A percentile compares a stretch with the other conserved stretches of the same genome.
phyloP scores from a whole-genome alignment of 2,797 vertebrate species.

The Eulemur mongoz region DNA sequence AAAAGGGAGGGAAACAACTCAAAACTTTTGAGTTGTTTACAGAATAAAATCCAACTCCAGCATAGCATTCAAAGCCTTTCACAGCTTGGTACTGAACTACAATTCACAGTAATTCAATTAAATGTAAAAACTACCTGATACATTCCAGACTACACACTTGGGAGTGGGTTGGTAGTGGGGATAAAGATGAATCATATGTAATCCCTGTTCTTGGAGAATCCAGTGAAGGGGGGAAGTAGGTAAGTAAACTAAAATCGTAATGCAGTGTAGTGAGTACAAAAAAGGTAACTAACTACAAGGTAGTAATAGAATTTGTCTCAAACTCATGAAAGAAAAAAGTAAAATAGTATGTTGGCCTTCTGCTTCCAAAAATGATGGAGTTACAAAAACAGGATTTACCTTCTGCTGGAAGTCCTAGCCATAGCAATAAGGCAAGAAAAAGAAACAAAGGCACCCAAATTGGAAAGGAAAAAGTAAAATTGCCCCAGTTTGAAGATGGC shows the following conservation, averaged over 20 bases:
- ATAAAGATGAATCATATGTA: not conserved
- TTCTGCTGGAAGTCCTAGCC: not conserved
- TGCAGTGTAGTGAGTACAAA: not conserved
- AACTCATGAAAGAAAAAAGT: not conserved
- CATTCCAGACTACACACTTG: not conserved
- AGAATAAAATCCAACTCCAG: not conserved
- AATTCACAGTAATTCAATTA: not conserved
- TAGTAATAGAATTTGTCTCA: not conserved
- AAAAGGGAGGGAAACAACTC: not conserved
- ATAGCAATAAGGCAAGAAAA: not conserved
- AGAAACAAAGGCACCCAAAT: not conserved
- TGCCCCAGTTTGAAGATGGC: not conserved
- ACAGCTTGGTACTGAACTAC: constrained; percentile 1
- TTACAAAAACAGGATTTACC: not conserved
- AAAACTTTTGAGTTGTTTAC: constrained; percentile 14
- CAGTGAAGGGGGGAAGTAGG: not conserved
- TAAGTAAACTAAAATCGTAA: constrained; percentile 4
- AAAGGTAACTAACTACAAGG: not conserved
- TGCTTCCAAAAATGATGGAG: not conserved
- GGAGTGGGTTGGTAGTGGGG: not conserved
- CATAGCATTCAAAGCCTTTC: not conserved
- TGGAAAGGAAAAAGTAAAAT: not conserved
- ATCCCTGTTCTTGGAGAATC: not conserved
- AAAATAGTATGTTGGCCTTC: not conserved
- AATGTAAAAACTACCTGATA: not conserved